Base-by-base conservation (phyloP, 2,888 invertebrate species). In the Falcaria lacertinaria region DNA sequence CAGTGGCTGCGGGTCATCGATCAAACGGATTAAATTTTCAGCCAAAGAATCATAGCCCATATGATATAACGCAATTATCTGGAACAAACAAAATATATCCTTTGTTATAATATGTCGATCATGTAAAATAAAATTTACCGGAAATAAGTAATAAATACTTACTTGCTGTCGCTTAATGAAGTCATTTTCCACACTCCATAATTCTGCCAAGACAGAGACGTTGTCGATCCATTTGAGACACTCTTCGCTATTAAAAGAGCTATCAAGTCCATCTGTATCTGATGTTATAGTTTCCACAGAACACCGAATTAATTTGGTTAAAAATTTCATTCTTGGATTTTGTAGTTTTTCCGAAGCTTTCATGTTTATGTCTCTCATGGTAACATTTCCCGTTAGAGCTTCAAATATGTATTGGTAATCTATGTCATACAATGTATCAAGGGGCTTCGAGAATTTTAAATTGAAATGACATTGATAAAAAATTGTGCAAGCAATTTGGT, bases 401-500 rank as follows among this genome's bases (percentile, higher is more conserved):
- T 87, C 88, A 51, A 92, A 90, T 52, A 92, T 90, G 45, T 92
- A 90, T 54, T 92, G 91, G 50, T 91, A 89, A 58, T 92, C 92
- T 5, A 94, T 91, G 70, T 97, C 96, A 68, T 96, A 98, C 15
- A 98, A 82, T 47, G 90, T 91, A 48, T 91, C 94, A 48, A 94
- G 89, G 6, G 93, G 96, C 74, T 93, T 96, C 39, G 91, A 77
- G 53, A 92, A 89, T 70, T 94, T 96, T 39, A 97, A 75, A 60
- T 93, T 93, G 64, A 97, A 96, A 52, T 92, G 91, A 15, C 95
- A 92, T 55, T 97, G 93, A 77, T 96, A 95, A 56, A 94, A 93
- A 43, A 97, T 87, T 1, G 94, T 92, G 50, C 93, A 90, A 1
- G 94, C 92, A 42, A 97, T 87, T 78, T 97, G 96, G 60, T 93